Conservation (phyloP, 1,140 invertebrate species). For the Heliconius melpomene region DNA sequence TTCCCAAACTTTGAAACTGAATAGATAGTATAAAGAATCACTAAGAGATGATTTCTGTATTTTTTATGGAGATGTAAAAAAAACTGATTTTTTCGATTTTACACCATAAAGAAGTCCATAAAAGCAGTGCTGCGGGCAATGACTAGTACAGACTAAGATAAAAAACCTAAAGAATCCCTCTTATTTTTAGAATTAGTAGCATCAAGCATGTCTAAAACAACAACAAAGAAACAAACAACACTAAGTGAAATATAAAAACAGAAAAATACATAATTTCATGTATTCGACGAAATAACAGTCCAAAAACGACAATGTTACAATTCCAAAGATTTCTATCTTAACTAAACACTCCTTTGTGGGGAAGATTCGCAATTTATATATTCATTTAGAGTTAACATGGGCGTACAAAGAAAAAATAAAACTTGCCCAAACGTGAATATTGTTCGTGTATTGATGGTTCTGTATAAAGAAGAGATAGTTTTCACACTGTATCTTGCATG, state of each 20-base stretch:
- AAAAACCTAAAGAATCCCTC: neutral
- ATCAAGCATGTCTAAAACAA: neutral
- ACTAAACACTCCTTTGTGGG: conserved; percentile 30
- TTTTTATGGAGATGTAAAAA: too few relatives aligned
- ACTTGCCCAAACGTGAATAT: neutral
- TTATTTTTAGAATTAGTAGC: too few relatives aligned
- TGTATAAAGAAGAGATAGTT: neutral
- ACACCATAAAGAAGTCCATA: too few relatives aligned
- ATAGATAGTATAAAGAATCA: too few relatives aligned
- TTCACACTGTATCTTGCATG: too few relatives aligned
- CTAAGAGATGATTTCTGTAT: too few relatives aligned
- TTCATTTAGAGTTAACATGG: conserved; percentile 41
- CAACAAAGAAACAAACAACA: neutral
- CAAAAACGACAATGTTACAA: conserved; percentile 12
- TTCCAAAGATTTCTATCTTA: conserved; percentile 24
- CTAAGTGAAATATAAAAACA: neutral
- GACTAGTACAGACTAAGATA: neutral
- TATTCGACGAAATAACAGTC: conserved; percentile 7
- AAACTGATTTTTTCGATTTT: too few relatives aligned
- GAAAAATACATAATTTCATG: neutral
- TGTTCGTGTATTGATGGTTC: conserved; percentile 2
- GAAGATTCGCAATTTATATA: conserved; percentile 36
- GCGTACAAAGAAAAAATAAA: conserved; percentile 27
- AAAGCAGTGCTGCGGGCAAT: too few relatives aligned
- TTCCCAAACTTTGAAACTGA: too few relatives aligned